phyloP scores from a whole-genome alignment of 2,888 invertebrate species.

The Campoplex nolae region DNA sequence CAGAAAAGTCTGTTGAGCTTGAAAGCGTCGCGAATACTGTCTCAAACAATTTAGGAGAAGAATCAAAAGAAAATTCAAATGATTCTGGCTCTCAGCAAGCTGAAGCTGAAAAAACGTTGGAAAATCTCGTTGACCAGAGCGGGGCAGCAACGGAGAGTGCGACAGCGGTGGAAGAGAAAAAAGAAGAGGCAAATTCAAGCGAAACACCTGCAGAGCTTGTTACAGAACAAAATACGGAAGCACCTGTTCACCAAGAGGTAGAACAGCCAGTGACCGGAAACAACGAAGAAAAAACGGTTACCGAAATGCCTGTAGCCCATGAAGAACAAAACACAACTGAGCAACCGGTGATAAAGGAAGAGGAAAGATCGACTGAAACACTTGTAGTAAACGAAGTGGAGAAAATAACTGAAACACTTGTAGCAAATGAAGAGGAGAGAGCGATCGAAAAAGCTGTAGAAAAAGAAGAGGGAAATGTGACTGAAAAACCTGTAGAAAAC shows the following conservation, averaged over 20 bases:
- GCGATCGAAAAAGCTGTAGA: background rate
- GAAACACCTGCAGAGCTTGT: background rate
- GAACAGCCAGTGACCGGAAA: background rate
- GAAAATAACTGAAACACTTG: background rate
- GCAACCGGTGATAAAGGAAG: background rate
- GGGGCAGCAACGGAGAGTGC: background rate
- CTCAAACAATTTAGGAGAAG: background rate
- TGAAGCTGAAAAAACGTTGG: background rate
- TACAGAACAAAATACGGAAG: background rate
- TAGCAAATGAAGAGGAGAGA: background rate
- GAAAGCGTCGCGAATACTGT: background rate
- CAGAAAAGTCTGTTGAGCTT: background rate
- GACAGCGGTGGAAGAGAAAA: background rate
- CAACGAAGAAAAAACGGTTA: background rate
- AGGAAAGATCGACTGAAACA: background rate
- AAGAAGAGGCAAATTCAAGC: background rate
- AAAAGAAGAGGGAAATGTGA: background rate
- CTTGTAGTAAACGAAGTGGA: background rate
- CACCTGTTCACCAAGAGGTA: background rate
- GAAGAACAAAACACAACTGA: background rate
- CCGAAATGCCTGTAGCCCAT: background rate
- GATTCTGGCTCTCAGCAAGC: background rate
- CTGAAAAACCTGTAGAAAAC: background rate
- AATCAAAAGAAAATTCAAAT: background rate
- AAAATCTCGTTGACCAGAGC: background rate